Base-by-base conservation (phyloP, 2,888 invertebrate genomes). In the Bombylius discolor region DNA sequence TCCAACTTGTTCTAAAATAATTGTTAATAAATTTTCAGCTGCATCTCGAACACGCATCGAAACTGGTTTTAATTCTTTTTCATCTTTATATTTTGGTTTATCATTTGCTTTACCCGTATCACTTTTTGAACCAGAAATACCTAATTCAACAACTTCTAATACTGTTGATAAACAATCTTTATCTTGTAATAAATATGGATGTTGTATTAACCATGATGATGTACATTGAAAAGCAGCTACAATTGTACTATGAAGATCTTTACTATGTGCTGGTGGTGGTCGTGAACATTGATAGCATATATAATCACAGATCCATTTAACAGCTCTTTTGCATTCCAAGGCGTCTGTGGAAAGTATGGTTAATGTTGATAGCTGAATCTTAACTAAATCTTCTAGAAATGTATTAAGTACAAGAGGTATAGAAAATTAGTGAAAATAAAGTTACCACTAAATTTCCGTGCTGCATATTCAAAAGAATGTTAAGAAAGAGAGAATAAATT, bases 271-370 rank as follows among this genome's bases (percentile, higher is more conserved):
- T 57, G 85, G 95, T 55, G 92, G 97, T 55, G 94, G 97, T 61
- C 94, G 84, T 66, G 89, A 89, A 77, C 96, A 95, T 72, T 96
- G 96, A 71, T 89, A 88, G 55, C 90, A 86, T 66, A 99, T 96
- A 76, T 97, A 98, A 77, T 98, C 95, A 76, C 98, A 99, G 57
- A 99, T 83, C 91, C 96, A 97, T 67, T 95, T 95, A 32, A 98
- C 95, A 13, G 92, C 91, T 67, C 92, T 80, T 76, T 89, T 89
- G 70, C 92, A 90, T 74, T 93, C 92, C 66, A 89, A 77, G 54
- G 88, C 87, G 78, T 91, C 92, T 92, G 76, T 70, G 67, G 72
- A 72, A 70, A 72, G 69, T 68, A 72, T 72, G 68, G 72, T 72
- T 68, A 73, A 61, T 31, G 60, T 39, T 51, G 51, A 51, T 36